Percentiles rank a stretch among this genome's conserved stretches.
phyloP scores from a whole-genome alignment of 2,888 invertebrate species.

The Leucoptera coffeella region DNA sequence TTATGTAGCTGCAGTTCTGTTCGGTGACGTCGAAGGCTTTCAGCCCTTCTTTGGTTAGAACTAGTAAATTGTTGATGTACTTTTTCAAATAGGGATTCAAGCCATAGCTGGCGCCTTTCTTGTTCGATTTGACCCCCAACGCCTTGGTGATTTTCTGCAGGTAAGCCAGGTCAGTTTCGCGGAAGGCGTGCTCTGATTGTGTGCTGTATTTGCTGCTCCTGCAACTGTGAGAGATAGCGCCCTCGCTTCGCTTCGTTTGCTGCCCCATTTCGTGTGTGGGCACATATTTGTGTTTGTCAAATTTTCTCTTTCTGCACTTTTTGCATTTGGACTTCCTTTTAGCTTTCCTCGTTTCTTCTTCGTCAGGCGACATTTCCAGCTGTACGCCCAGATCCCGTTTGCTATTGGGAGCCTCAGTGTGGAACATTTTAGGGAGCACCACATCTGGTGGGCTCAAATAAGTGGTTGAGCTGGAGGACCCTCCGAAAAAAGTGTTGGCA shows the following conservation, averaged over 20 bases:
- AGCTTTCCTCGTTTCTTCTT: not conserved
- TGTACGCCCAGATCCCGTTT: not conserved
- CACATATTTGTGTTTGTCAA: no score
- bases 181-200: not conserved
- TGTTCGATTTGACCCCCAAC: no score
- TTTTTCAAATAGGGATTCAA: conserved; percentile 22
- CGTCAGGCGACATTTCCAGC: not conserved
- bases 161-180: no score
- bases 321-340: no score
- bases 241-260: no score
- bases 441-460: conserved; percentile 47
- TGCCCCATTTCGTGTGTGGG: no score
- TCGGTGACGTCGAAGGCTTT: conserved; percentile 32
- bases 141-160: no score
- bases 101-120: conserved; percentile 6
- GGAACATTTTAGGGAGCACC: conserved; percentile 16
- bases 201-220: not conserved
- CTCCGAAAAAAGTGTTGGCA: conserved; percentile 40
- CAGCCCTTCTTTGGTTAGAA: conserved; percentile 26
- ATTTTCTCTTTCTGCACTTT: no score
- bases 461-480: conserved; percentile 43
- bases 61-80: conserved; percentile 30
- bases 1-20: conserved; percentile 36
- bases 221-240: conserved; percentile 1
- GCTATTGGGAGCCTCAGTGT: not conserved